These are phyloP conservation scores for Alauda arvensis DNA, from an alignment of 2,797 vertebrate genomes.

Conservation along the genomic window DNA sequence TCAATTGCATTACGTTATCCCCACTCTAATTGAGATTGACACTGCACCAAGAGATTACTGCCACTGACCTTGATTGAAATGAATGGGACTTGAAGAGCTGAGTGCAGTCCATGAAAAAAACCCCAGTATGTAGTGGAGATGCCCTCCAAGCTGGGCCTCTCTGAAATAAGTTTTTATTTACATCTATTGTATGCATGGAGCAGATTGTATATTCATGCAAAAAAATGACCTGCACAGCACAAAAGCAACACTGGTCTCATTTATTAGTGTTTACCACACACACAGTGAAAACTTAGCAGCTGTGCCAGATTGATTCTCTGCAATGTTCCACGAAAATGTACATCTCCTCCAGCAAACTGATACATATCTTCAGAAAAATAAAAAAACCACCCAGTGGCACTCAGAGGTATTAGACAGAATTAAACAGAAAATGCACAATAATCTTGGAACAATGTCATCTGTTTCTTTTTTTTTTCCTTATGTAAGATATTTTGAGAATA, in stretches of 20 bases:
- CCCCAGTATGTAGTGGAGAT: fast-evolving
- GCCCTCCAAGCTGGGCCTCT: not conserved
- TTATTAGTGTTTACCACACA: not conserved
- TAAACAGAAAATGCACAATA: not conserved
- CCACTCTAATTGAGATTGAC: not conserved
- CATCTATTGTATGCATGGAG: not conserved
- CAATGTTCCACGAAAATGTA: not conserved
- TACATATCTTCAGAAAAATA: not conserved
- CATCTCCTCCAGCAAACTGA: not conserved
- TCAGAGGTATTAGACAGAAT: not conserved
- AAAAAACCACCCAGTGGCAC: not conserved
- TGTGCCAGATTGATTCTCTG: not conserved
- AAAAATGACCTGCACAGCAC: not conserved
- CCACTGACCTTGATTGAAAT: not conserved
- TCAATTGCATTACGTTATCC: not conserved
- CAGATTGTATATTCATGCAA: not conserved
- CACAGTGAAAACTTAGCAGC: not conserved
- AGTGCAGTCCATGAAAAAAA: not conserved
- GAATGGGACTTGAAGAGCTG: not conserved
- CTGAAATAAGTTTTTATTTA: not conserved
- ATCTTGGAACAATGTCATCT: not conserved
- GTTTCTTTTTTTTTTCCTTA: not conserved
- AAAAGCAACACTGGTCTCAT: not conserved
- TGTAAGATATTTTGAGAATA: not conserved
- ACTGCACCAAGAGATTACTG: not conserved